Conservation (phyloP, 2,797 vertebrate species). For the Pseudocheirus occidentalis region DNA sequence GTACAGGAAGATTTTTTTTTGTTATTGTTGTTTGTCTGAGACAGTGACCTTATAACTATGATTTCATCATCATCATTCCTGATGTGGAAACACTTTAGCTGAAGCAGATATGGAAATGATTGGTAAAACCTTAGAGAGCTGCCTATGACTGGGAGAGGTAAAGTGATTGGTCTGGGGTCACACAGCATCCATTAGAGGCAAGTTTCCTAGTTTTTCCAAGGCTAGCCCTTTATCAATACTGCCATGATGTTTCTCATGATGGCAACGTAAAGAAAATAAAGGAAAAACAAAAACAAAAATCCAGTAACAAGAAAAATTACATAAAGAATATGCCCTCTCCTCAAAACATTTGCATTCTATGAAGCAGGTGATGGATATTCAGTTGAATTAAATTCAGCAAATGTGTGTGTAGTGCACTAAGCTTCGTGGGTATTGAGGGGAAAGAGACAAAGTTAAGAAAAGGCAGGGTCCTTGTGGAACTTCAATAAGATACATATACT, state of each 20-base stretch:
- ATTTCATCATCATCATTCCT: background rate
- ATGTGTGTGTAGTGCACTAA: background rate
- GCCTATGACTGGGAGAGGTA: background rate
- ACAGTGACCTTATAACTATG: background rate
- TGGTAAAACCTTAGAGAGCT: background rate
- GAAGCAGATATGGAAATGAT: background rate
- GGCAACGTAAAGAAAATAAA: background rate
- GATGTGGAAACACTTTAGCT: background rate
- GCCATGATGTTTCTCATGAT: background rate
- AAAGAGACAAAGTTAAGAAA: background rate
- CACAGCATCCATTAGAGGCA: background rate
- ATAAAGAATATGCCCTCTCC: background rate
- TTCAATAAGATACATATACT: background rate
- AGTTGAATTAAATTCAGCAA: background rate
- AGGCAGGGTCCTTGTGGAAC: background rate
- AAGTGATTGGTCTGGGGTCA: background rate
- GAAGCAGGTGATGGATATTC: background rate
- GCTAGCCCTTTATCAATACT: background rate
- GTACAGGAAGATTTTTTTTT: background rate
- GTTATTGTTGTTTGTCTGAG: background rate
- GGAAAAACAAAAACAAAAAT: background rate
- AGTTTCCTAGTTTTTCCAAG: background rate
- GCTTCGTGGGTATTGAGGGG: background rate
- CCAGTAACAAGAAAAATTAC: background rate
- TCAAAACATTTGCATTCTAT: background rate